These are phyloP conservation scores for Sander lucioperca DNA, from an alignment of 2,113 vertebrate genomes.

Conservation along the genomic window DNA sequence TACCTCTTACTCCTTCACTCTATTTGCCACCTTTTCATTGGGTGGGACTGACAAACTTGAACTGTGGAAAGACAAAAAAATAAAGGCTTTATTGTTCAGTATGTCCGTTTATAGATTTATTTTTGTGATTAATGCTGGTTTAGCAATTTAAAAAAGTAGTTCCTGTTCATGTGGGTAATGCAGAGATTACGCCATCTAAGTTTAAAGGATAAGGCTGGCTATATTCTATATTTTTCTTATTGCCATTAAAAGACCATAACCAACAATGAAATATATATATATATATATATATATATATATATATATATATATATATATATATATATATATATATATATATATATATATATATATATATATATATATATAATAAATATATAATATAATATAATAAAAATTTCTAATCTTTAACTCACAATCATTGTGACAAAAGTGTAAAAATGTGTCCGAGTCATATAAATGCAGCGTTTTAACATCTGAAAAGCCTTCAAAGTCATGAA, in stretches of 20 bases:
- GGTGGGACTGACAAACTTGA: slow-evolving; percentile 83
- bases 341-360: too few relatives aligned
- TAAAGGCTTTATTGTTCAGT: slow-evolving; percentile 84
- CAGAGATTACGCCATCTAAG: neutral
- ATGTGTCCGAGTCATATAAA: neutral
- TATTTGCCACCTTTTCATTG: slow-evolving; percentile 73
- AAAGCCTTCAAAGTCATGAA: neutral
- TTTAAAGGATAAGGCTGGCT: neutral
- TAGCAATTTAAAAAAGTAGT: neutral
- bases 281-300: too few relatives aligned
- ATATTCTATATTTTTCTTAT: neutral
- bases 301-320: too few relatives aligned
- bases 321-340: too few relatives aligned
- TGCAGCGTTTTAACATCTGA: neutral
- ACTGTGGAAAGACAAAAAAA: slow-evolving; percentile 81
- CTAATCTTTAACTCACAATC: neutral
- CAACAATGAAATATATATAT: neutral
- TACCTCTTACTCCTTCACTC: slow-evolving; percentile 84
- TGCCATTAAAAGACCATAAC: neutral
- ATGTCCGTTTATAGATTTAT: slow-evolving; percentile 6
- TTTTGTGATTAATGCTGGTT: slow-evolving; percentile 10
- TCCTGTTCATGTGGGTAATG: neutral
- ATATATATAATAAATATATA: too few relatives aligned
- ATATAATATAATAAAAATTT: too few relatives aligned
- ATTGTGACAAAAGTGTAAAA: neutral